phyloP scores from a whole-genome alignment of 1,140 invertebrate species.

The Heterodera carotae region DNA sequence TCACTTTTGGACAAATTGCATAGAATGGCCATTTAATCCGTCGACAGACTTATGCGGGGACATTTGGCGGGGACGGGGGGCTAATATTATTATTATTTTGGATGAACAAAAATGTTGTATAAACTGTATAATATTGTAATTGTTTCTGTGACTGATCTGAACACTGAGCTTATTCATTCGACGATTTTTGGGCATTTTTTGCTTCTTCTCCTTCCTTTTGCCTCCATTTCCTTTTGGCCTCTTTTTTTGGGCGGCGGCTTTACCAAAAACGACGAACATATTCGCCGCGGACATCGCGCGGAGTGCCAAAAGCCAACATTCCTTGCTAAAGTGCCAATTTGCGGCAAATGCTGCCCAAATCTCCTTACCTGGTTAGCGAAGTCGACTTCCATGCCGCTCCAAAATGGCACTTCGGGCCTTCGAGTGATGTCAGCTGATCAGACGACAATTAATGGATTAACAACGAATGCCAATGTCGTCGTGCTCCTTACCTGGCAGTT shows the following conservation, averaged over 20 bases:
- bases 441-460: background rate
- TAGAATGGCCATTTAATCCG: background rate
- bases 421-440: conserved; percentile 56
- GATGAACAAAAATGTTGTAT: background rate
- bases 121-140: too few relatives aligned
- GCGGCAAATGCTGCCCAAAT: background rate
- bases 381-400: conserved; percentile 62
- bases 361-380: conserved; percentile 60
- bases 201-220: background rate
- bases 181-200: background rate
- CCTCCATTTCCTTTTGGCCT: background rate
- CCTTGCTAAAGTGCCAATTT: conserved; percentile 44
- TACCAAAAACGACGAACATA: conserved; percentile 64
- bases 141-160: background rate
- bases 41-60: background rate
- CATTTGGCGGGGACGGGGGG: too few relatives aligned
- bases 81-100: too few relatives aligned
- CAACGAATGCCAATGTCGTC: background rate
- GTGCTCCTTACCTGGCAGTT: conserved; percentile 48
- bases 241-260: conserved; percentile 11
- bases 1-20: background rate
- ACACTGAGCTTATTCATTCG: background rate
- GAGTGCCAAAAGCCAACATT: conserved; percentile 64
- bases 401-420: conserved; percentile 64
- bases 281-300: conserved; percentile 63